phyloP scores from a whole-genome alignment of 2,888 invertebrate species.

The Germaria angustata region DNA sequence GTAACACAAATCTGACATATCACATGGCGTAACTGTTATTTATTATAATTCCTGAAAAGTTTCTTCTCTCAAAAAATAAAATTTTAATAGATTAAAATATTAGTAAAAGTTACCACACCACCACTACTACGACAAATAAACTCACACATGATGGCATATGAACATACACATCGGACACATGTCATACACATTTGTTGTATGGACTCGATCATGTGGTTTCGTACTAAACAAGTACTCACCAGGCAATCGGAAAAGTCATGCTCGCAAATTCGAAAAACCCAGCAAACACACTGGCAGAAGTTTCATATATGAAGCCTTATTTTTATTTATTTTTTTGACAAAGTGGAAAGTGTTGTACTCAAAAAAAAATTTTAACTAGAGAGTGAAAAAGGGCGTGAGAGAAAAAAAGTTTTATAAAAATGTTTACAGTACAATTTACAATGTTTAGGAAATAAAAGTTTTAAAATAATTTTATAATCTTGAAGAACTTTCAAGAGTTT shows the following conservation, averaged over 20 bases:
- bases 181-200: constrained; percentile 5
- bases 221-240: neutral
- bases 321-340: too few relatives aligned
- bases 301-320: too few relatives aligned
- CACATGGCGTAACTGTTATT: neutral
- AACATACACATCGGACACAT: constrained; percentile 9
- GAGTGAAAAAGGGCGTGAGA: too few relatives aligned
- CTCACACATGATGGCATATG: neutral
- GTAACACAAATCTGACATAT: neutral
- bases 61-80: neutral
- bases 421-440: too few relatives aligned
- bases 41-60: neutral
- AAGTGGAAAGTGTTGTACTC: too few relatives aligned
- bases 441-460: too few relatives aligned
- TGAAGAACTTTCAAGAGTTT: too few relatives aligned
- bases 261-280: neutral
- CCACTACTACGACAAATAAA: neutral
- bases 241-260: neutral
- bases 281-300: too few relatives aligned
- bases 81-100: constrained; percentile 32
- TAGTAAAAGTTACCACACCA: constrained; percentile 9
- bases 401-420: too few relatives aligned
- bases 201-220: neutral
- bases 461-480: too few relatives aligned
- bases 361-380: too few relatives aligned